Evolutionary conservation across 2,797 vertebrate species (phyloP), one percentile per base, ranked within the genome.

Genomic region (Microtus californicus): DNA sequence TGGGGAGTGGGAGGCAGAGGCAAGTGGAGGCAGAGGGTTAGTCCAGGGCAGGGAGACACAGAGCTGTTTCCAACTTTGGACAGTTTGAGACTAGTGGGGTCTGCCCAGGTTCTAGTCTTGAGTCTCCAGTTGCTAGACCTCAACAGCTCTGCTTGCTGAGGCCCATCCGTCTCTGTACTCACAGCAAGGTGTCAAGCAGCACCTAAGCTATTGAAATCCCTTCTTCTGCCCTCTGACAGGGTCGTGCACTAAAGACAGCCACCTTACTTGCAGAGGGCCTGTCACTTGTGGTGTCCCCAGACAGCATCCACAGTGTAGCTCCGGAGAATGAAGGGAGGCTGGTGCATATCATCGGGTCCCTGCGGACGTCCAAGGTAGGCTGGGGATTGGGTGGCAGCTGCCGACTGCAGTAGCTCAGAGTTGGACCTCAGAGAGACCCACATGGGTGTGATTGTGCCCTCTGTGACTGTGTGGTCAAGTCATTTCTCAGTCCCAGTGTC

Each of bases 241-340:
- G 99, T 14, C 98, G 99, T 19, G 98, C 99, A 23, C 93, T 99
- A 97, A 99, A 98, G 92, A 99, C 99, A 0, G 98, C 99, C 0
- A 97, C 89, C 4, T 99, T 99, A 37, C 98, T 99, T 31, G 98
- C 99, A 5, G 99, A 99, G 95, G 99, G 99, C 0, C 99, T 99
- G 12, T 99, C 99, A 31, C 98, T 99, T 77, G 99, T 99, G 29
- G 97, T 99, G 43, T 97, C 99, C 29, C 97, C 99, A 10, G 98
- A 98, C 8, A 98, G 97, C 69, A 98, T 98, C 94, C 96, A 98
- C 86, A 97, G 95, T 2, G 81, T 99, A 7, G 98, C 99, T 51
- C 98, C 97, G 4, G 98, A 99, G 98, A 99, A 99, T 51, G 98
- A 99, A 95, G 98, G 99, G 34, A 98, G 96, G 23, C 96, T 99